phyloP scores from a whole-genome alignment of 2,113 vertebrate genomes.

The Neofelis nebulosa region DNA sequence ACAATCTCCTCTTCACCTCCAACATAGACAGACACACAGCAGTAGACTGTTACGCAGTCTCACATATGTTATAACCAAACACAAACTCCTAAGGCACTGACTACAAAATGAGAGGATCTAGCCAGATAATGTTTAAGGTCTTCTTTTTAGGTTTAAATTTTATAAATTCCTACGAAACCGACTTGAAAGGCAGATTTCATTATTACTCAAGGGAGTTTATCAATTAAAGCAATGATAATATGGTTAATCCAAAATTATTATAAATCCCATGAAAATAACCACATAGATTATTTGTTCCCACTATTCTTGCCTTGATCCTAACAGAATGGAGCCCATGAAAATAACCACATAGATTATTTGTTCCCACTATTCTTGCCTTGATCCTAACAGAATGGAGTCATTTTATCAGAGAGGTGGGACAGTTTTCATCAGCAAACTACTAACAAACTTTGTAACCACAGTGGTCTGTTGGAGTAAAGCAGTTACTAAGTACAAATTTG shows the following conservation, averaged over 20 bases:
- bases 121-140: neutral
- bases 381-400: neutral
- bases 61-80: neutral
- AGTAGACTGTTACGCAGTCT: neutral
- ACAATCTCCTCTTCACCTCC: neutral
- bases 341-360: neutral
- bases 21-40: neutral
- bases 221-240: slow-evolving; percentile 25
- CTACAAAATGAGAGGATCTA: neutral
- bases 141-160: slow-evolving; percentile 26
- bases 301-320: neutral
- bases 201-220: neutral
- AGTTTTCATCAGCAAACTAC: neutral
- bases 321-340: neutral
- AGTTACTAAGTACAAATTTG: neutral
- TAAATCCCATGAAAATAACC: neutral
- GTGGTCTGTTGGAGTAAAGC: neutral
- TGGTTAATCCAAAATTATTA: neutral
- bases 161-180: neutral
- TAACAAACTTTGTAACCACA: neutral
- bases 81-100: neutral
- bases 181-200: neutral
- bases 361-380: neutral
- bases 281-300: neutral
- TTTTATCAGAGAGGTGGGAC: neutral